phyloP scores from a whole-genome alignment of 1,140 invertebrate genomes.

The Anadara kagoshimensis region DNA sequence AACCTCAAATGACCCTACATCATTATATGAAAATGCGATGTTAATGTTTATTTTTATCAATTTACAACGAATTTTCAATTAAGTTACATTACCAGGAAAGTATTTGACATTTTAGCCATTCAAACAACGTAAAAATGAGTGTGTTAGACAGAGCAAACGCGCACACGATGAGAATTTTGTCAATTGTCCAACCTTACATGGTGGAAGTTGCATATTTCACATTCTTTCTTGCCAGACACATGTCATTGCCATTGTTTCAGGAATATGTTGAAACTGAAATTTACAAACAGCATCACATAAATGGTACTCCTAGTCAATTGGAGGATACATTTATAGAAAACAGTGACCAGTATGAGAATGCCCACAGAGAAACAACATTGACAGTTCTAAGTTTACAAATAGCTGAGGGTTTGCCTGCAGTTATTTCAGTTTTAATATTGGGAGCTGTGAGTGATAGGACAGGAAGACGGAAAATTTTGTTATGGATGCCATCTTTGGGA shows the following conservation, averaged over 20 bases:
- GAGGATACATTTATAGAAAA: slow-evolving; percentile 7
- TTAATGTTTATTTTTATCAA: too few species aligned
- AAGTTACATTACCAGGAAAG: too few species aligned
- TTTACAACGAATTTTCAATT: too few species aligned
- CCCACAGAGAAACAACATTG: slow-evolving; percentile 62
- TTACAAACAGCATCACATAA: slow-evolving; percentile 54
- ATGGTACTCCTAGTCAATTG: slow-evolving; percentile 13
- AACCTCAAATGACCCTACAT: too few species aligned
- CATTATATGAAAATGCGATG: too few species aligned
- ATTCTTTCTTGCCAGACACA: slow-evolving; percentile 67
- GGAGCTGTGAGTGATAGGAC: slow-evolving; percentile 68
- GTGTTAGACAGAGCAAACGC: neutral
- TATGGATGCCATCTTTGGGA: slow-evolving; percentile 65
- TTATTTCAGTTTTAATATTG: slow-evolving; percentile 65
- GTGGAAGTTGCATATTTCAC: slow-evolving; percentile 66
- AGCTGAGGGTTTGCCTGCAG: slow-evolving; percentile 67
- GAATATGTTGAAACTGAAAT: slow-evolving; percentile 65
- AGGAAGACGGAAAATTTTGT: slow-evolving; percentile 59
- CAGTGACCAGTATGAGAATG: slow-evolving; percentile 42
- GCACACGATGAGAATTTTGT: slow-evolving; percentile 20
- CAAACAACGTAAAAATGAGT: slow-evolving; percentile 4
- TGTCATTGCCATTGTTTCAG: slow-evolving; percentile 68
- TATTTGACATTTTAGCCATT: too few species aligned
- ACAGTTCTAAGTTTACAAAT: slow-evolving; percentile 63
- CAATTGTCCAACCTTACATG: slow-evolving; percentile 55